phyloP scores from a whole-genome alignment of 2,888 invertebrate genomes.

The Anthophora plumipes region DNA sequence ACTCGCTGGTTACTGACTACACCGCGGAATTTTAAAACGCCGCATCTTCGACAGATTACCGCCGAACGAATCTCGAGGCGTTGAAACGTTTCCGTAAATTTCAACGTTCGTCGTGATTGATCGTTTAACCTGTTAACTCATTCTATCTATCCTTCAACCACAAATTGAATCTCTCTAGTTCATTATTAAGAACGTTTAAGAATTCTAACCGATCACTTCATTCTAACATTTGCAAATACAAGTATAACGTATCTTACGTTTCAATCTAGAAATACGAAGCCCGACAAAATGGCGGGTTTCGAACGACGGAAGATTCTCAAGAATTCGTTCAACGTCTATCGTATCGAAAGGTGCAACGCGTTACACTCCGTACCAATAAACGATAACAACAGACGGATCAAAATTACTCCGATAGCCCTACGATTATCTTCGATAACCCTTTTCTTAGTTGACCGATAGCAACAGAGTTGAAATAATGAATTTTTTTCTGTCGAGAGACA shows the following conservation, averaged over 20 bases:
- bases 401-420: conserved; percentile 58
- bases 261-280: too few relatives aligned
- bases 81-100: not conserved
- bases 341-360: conserved; percentile 20
- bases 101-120: too few relatives aligned
- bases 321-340: not conserved
- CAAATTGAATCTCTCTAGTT: too few relatives aligned
- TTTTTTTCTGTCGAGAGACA: too few relatives aligned
- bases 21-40: not conserved
- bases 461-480: conserved; percentile 58
- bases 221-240: too few relatives aligned
- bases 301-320: not conserved
- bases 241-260: too few relatives aligned
- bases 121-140: too few relatives aligned
- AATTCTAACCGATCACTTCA: too few relatives aligned
- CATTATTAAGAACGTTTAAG: too few relatives aligned
- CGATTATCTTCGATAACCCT: conserved; percentile 64
- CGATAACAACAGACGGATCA: conserved; percentile 32
- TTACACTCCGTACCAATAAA: not conserved
- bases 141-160: too few relatives aligned
- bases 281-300: too few relatives aligned
- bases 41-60: too few relatives aligned
- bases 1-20: not conserved
- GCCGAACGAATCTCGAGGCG: not conserved
- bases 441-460: conserved; percentile 63